Evolutionary conservation across 2,888 invertebrate genomes (phyloP).

Genomic region (Scrobipalpa costella): DNA sequence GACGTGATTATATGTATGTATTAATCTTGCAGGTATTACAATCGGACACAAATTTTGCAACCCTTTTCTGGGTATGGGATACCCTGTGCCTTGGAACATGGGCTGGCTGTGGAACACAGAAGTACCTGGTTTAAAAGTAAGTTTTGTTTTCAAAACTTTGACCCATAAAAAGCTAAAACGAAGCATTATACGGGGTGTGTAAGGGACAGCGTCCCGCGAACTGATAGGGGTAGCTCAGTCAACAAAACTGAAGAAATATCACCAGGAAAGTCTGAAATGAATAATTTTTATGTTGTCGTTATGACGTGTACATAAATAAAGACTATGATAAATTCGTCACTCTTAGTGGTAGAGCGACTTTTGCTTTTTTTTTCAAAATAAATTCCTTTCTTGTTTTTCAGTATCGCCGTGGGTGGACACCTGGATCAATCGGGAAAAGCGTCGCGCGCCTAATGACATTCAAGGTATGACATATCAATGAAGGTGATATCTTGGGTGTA

Average conservation of each 20-base stretch:
- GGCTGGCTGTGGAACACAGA: conserved; percentile 85
- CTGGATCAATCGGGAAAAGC: conserved; percentile 79
- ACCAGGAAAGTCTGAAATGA: too few relatives aligned
- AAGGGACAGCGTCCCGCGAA: too few relatives aligned
- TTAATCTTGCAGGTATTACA: conserved; percentile 54
- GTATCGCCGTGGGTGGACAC: conserved; percentile 79
- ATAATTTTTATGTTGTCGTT: too few relatives aligned
- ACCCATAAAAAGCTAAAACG: too few relatives aligned
- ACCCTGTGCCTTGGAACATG: conserved; percentile 83
- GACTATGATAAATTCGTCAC: too few relatives aligned
- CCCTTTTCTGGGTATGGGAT: conserved; percentile 62
- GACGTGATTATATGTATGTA: too few relatives aligned
- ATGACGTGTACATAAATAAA: too few relatives aligned
- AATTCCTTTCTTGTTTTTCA: conserved; percentile 32
- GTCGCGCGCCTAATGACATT: conserved; percentile 72
- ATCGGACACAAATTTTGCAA: conserved; percentile 81
- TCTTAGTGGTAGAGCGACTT: too few relatives aligned
- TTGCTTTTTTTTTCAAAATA: neutral
- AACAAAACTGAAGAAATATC: too few relatives aligned
- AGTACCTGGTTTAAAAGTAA: conserved; percentile 66
- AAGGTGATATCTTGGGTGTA: too few relatives aligned
- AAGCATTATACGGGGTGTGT: too few relatives aligned
- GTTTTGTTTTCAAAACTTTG: neutral
- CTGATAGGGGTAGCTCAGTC: too few relatives aligned
- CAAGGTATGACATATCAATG: conserved; percentile 40